Evolutionary conservation across 2,888 invertebrate genomes (phyloP), one percentile per base, ranked within the genome.

Genomic region (Merodon equestris): DNA sequence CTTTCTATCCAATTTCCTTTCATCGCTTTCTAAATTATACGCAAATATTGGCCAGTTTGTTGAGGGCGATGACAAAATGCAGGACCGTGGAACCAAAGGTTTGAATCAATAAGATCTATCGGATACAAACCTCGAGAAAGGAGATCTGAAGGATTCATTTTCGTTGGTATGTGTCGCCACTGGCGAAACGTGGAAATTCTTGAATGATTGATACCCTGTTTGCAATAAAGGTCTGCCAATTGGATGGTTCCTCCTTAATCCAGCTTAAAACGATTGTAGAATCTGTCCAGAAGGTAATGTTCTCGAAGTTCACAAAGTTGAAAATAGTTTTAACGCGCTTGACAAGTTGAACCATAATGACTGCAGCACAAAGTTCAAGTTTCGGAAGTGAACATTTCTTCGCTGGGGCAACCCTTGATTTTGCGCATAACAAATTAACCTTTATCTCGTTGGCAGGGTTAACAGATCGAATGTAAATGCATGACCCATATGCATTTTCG

Each of bases 1-100:
- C n/a, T n/a, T n/a, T 38, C 72, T 50, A 17, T 72, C 51, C 56
- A 77, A 9, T 34, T 48, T 50, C 17, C 38, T 48, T 17, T 61
- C 61, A 47, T 72, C 66, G n/a, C 27, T 56, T 51, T 56, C 53
- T 15, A 58, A 51, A 27, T 48, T 19, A 18, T 34, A 42, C 14
- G 13, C 40, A 34, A 19, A 53, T 38, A 18, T 36, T 40, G 79
- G 74, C 70, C 64, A 81, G 19, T 45, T 42, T 10, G 12, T 56
- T 56, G 54, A 44, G 42, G 66, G 53, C 15, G 42, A 18, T 1
- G 17, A 45, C 18, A 70, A 27, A 64, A 82, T 17, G 12, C 14
- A 10, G 74, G 81, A 10, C 70, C 77, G 45, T 73, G 27, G 42
- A 45, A 66, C 81, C 77, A 74, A 12, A 77, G 34, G 9, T 15